These are phyloP conservation scores for Limanda limanda DNA, from an alignment of 2,113 vertebrate genomes.

Conservation along the genomic window DNA sequence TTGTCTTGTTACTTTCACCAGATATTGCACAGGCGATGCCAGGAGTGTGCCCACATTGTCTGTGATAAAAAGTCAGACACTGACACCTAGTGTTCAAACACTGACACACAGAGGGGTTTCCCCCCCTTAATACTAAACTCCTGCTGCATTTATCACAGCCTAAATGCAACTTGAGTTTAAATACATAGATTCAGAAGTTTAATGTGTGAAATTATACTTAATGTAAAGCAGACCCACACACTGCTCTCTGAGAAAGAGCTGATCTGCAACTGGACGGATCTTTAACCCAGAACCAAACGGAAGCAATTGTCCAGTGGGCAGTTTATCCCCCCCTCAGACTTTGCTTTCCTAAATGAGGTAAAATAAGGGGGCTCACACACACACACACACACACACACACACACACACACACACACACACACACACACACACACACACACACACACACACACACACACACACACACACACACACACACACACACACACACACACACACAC, in stretches of 20 bases:
- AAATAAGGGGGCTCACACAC: conserved; percentile 33
- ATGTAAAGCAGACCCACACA: not conserved
- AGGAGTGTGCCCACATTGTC: not conserved
- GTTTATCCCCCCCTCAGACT: conserved; percentile 13
- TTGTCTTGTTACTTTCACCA: not conserved
- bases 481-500: too few species aligned
- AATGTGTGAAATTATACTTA: too few species aligned
- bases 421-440: too few species aligned
- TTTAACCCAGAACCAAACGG: conserved; percentile 44
- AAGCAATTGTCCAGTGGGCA: conserved; percentile 35
- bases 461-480: not conserved
- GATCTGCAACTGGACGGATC: conserved; percentile 24
- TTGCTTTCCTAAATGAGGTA: conserved; percentile 48
- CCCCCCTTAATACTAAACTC: not conserved
- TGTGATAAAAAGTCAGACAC: conserved; percentile 54
- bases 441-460: not conserved
- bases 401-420: too few species aligned
- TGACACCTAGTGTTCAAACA: conserved; percentile 68
- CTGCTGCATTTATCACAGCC: conserved; percentile 21
- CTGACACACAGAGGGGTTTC: conserved; percentile 28
- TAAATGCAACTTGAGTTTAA: not conserved
- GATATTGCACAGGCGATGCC: not conserved
- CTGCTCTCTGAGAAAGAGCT: conserved; percentile 1
- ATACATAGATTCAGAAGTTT: not conserved
- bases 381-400: conserved; percentile 20